Conservation (phyloP, 2,113 vertebrate genomes). For the Mastomys natalensis region DNA sequence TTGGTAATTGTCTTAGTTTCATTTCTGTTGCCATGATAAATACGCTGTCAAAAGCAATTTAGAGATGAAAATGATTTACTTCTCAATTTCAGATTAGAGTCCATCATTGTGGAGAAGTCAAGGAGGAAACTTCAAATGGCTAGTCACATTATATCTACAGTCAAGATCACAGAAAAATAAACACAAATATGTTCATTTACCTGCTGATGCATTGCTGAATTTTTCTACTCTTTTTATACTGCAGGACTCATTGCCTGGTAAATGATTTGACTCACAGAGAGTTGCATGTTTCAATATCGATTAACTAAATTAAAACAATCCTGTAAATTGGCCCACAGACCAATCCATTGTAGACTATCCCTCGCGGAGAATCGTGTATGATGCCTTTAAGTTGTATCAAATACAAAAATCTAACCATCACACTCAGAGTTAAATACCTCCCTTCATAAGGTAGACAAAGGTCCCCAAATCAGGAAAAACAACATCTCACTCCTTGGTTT, state of each 20-base stretch:
- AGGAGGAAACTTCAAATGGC: not conserved
- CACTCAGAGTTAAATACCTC: not conserved
- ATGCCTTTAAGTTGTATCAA: not conserved
- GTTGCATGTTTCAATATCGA: not conserved
- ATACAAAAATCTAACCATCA: not conserved
- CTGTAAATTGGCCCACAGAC: too few relatives aligned
- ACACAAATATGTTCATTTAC: fast-evolving
- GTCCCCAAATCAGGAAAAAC: not conserved
- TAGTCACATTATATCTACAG: not conserved
- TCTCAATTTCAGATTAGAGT: too few relatives aligned
- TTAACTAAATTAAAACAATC: not conserved
- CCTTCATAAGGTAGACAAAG: not conserved
- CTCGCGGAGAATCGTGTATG: not conserved
- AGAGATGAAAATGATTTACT: not conserved
- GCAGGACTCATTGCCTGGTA: too few relatives aligned
- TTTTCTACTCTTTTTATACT: not conserved
- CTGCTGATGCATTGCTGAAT: not conserved
- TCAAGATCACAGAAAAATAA: not conserved
- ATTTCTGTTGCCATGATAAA: not conserved
- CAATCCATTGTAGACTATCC: not conserved
- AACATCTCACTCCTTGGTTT: not conserved
- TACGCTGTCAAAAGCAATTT: not conserved
- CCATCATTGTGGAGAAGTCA: not conserved
- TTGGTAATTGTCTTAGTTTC: not conserved
- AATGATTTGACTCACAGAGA: not conserved